Evolutionary conservation across 2,888 invertebrate species (phyloP), one percentile per base, ranked within the genome.

Genomic region (Lasiommata megera): DNA sequence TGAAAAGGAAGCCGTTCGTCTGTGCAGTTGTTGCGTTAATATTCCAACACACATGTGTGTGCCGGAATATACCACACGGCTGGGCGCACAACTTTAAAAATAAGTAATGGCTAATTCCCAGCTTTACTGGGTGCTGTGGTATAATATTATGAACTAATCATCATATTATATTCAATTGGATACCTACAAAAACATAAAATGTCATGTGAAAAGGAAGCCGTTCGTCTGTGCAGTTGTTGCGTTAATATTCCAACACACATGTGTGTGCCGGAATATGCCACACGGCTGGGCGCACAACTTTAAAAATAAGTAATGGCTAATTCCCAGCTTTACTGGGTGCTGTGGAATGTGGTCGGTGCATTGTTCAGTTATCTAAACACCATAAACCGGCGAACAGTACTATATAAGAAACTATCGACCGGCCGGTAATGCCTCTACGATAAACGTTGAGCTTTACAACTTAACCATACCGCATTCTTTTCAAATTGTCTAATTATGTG

Each of bases 361-460:
- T 75, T 77, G 70, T 80, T 79, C 77, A 74, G 81, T 84, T 85
- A 84, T 82, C 82, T 84, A 82, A 84, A 85, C 81, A 80, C 64
- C 66, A 66, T 65, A 67, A 68, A 67, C 72, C 67, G 60, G 65
- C 61, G 64, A 60, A 63, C 61, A 62, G 61, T 58, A 55, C 54
- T 58, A 53, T 61, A 64, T 61, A 56, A 40, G 54, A 57, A 63
- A 58, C 59, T 64, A 65, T 66, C 64, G 64, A 63, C 53, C 61
- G 43, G 58, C 47, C 54, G 52, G 54, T 54, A 53, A 56, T 60
- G 51, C 36, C 38, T 47, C 51, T 51, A 58, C 50, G 38, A 53
- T 55, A 58, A 58, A 47, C 40, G 37, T n/a, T 51, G 9, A 37
- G 53, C 44, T 44, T 34, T 36, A 53, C 53, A 53, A 40, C 51